Percentiles rank a stretch among this genome's conserved stretches.
Evolutionary conservation across 2,888 invertebrate genomes (phyloP).

Genomic region (Heterodera filipjevi): DNA sequence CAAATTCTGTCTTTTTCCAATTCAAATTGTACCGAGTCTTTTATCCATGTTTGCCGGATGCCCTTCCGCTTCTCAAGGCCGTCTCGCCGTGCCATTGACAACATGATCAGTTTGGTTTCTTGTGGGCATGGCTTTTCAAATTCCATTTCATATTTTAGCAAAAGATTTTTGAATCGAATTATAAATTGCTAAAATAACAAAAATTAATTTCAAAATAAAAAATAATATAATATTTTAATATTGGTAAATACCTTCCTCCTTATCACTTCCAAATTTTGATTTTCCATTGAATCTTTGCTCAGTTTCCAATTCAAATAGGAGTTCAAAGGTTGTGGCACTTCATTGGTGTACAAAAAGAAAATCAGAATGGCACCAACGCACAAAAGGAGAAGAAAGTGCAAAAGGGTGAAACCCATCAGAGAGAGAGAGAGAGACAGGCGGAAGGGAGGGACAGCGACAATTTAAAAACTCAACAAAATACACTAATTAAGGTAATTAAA

Average conservation of each 20-base stretch:
- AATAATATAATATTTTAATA: neutral
- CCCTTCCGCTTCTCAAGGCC: neutral
- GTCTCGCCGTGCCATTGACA: constrained; percentile 1
- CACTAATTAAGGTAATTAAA: neutral
- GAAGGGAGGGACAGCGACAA: too few species aligned
- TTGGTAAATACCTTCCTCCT: too few species aligned
- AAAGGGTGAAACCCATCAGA: neutral
- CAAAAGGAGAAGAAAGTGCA: neutral
- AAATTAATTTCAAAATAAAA: neutral
- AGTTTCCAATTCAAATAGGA: neutral
- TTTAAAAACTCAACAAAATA: neutral
- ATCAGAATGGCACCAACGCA: constrained; percentile 1
- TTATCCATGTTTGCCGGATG: constrained; percentile 1
- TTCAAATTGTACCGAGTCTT: neutral
- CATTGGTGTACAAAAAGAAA: neutral
- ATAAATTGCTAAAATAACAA: neutral
- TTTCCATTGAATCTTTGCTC: neutral
- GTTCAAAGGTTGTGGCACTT: neutral
- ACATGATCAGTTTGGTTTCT: neutral
- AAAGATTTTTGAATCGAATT: neutral
- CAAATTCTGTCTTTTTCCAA: too few species aligned
- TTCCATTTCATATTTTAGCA: neutral
- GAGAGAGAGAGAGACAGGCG: too few species aligned
- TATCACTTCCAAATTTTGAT: neutral
- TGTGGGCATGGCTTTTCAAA: neutral